Conservation (phyloP, 2,888 invertebrate genomes). For the Gymnocheta viridis region DNA sequence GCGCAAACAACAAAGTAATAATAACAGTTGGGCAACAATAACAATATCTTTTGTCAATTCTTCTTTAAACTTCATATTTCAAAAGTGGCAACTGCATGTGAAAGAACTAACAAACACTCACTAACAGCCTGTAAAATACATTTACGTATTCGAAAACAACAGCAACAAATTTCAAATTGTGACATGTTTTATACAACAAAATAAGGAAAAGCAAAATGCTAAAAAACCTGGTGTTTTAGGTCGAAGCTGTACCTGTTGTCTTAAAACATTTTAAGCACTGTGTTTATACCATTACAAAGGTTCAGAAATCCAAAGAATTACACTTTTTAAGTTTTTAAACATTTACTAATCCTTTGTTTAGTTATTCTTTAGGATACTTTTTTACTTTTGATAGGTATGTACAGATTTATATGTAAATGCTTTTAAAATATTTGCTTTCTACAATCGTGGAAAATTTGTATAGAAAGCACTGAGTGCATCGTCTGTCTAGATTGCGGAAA, state of each 20-base stretch:
- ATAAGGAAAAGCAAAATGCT: not conserved
- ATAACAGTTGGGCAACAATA: constrained; percentile 20
- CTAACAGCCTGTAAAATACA: constrained; percentile 3
- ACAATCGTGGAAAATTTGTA: too few relatives aligned
- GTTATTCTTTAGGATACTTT: too few relatives aligned
- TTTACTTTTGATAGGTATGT: too few relatives aligned
- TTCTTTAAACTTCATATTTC: constrained; percentile 46
- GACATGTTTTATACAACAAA: constrained; percentile 8
- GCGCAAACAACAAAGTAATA: constrained; percentile 22
- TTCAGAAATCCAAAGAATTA: not conserved
- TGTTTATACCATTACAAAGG: too few relatives aligned
- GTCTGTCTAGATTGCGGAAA: too few relatives aligned
- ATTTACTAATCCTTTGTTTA: too few relatives aligned
- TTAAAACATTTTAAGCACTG: not conserved
- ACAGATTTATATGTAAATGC: too few relatives aligned
- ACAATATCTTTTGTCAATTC: constrained; percentile 36
- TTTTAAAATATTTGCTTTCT: too few relatives aligned
- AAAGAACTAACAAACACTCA: constrained; percentile 28
- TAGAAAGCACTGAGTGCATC: too few relatives aligned
- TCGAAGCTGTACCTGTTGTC: constrained; percentile 54
- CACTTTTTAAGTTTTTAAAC: too few relatives aligned
- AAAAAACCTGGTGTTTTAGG: not conserved
- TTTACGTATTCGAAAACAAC: not conserved
- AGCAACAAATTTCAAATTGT: constrained; percentile 6
- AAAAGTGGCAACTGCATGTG: constrained; percentile 56